A percentile compares a stretch with the other conserved stretches of the same genome.
phyloP scores from a whole-genome alignment of 2,797 vertebrate species.

The Chiroxiphia lanceolata region DNA sequence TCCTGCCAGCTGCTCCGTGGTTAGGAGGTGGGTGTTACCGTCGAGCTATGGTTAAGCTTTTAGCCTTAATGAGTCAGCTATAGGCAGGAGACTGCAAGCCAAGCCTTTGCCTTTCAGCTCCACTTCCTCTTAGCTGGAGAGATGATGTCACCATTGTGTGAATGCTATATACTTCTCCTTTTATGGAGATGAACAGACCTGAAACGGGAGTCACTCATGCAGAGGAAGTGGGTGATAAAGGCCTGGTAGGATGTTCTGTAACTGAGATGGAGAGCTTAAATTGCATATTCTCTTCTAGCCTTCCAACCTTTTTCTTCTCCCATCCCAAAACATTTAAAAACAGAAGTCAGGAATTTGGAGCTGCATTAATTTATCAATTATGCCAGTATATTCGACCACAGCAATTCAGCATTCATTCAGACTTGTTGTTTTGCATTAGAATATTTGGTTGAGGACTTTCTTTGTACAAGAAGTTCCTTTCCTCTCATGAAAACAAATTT shows the following conservation, averaged over 20 bases:
- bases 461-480: neutral
- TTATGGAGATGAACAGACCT: slow-evolving; percentile 77
- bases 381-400: neutral
- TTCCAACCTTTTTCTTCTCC: neutral
- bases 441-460: neutral
- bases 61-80: slow-evolving; percentile 67
- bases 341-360: neutral
- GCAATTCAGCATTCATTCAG: neutral
- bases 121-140: slow-evolving; percentile 71
- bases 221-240: slow-evolving; percentile 74
- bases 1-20: neutral
- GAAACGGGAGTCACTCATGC: slow-evolving; percentile 48
- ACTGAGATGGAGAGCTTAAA: neutral
- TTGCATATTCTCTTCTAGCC: neutral
- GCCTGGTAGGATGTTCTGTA: slow-evolving; percentile 28
- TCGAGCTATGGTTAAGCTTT: neutral
- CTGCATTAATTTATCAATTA: neutral
- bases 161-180: slow-evolving; percentile 73
- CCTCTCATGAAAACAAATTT: neutral
- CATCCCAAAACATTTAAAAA: neutral
- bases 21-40: slow-evolving; percentile 33
- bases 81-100: slow-evolving; percentile 34
- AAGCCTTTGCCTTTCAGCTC: slow-evolving; percentile 61
- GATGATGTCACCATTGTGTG: slow-evolving; percentile 76
- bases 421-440: neutral